Evolutionary conservation across 2,113 vertebrate genomes (phyloP), one percentile per base, ranked within the genome.

Genomic region (Cacatua alba): DNA sequence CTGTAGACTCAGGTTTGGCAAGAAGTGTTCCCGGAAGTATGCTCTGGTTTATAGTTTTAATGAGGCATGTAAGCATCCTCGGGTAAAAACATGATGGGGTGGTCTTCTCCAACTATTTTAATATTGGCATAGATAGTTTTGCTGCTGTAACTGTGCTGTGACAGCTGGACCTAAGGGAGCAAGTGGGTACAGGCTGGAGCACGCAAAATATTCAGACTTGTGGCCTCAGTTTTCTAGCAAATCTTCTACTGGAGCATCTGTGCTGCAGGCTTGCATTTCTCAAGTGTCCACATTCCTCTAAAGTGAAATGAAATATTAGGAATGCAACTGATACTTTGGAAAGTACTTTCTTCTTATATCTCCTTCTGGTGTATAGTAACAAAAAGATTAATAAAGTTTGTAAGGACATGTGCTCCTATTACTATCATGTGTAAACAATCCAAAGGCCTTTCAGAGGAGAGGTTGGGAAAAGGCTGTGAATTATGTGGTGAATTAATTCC

Each of bases 401-500:
- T 88, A 52, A 82, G 69, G 49, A 85, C 65, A 60, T 81, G 41
- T 91, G 60, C 80, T 92, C 24, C 77, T 79, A 68, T 93, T 95
- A 52, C 88, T 84, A 69, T 64, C 13, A 46, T 43, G 12, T 69
- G n/a, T 82, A 96, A 92, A 82, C 77, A 94, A 68, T 89, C 76
- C 65, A 55, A 48, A 71, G 43, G 57, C 55, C 57, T 86, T 94
- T 78, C 74, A 92, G 72, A 87, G 91, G 69, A 92, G 80, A 85
- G 69, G 69, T 18, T 92, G n/a, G 88, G 59, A 95, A 86, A 94
- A 77, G 7, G 12, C 57, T 88, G 48, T 92, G 76, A 95, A 86
- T 96, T 86, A 88, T 94, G 48, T 88, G 86, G 70, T 86, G 65
- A 26, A 79, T 88, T 96, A 92, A 59, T 95, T 96, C 93, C 64